phyloP scores from a whole-genome alignment of 2,888 invertebrate genomes.

The Phorcus lineatus region DNA sequence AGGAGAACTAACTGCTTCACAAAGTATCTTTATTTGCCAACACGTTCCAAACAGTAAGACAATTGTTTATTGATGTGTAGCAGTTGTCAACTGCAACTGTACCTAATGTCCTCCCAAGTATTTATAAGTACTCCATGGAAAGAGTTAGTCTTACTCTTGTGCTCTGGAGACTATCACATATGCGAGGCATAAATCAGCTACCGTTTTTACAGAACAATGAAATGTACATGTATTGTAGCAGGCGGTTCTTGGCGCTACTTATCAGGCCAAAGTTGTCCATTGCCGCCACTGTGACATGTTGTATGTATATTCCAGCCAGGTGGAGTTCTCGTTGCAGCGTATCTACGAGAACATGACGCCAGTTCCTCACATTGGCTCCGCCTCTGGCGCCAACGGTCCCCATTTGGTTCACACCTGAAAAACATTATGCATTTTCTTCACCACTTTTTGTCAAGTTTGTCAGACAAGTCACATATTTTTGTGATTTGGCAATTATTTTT shows the following conservation, averaged over 20 bases:
- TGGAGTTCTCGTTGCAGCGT: not conserved
- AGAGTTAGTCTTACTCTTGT: too few species aligned
- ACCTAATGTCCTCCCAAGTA: too few species aligned
- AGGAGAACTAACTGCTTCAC: too few species aligned
- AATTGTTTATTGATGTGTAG: too few species aligned
- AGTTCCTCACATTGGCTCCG: not conserved
- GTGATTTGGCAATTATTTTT: constrained; percentile 5
- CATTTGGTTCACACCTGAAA: not conserved
- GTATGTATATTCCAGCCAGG: not conserved
- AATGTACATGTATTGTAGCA: not conserved
- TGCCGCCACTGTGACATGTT: not conserved
- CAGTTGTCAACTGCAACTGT: too few species aligned
- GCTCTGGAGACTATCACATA: too few species aligned
- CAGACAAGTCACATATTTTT: constrained; percentile 1
- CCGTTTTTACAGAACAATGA: not conserved
- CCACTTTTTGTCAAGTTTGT: not conserved
- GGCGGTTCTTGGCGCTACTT: not conserved
- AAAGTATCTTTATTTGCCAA: too few species aligned
- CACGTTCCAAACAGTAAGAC: too few species aligned
- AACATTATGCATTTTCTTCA: constrained; percentile 1
- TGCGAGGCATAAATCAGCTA: too few species aligned
- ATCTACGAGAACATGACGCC: not conserved
- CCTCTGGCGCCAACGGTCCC: constrained; percentile 1
- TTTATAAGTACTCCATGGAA: too few species aligned
- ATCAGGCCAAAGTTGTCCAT: not conserved